Conservation (phyloP, 2,113 vertebrate genomes). For the Xyrauchen texanus region DNA sequence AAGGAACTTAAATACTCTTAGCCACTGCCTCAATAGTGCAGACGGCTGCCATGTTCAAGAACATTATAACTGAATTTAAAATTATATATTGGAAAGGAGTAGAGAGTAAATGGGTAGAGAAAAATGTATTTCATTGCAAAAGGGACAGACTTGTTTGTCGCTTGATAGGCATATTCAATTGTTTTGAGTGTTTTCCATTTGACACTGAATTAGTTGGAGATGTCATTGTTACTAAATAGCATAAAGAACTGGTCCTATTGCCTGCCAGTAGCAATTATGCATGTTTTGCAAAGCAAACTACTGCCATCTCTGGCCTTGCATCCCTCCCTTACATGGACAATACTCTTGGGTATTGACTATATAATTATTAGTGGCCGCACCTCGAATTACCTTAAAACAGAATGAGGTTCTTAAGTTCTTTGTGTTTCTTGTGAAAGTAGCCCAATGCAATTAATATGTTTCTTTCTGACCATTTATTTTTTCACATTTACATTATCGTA, state of each 20-base stretch:
- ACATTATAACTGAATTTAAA: slow-evolving; percentile 25
- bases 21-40: slow-evolving; percentile 38
- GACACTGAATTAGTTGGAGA: slow-evolving; percentile 32
- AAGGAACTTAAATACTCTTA: slow-evolving; percentile 30
- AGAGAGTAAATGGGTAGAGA: slow-evolving; percentile 23
- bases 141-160: slow-evolving; percentile 7
- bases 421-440: slow-evolving; percentile 18
- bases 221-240: slow-evolving; percentile 31
- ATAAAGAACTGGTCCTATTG: slow-evolving; percentile 31
- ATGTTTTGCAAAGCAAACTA: slow-evolving; percentile 37
- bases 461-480: slow-evolving; percentile 1
- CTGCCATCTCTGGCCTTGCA: slow-evolving; percentile 42
- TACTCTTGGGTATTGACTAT: slow-evolving; percentile 28
- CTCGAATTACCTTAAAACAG: slow-evolving; percentile 17
- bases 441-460: slow-evolving; percentile 19
- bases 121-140: slow-evolving; percentile 29
- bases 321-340: slow-evolving; percentile 40
- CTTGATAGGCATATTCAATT: slow-evolving; percentile 14
- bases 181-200: slow-evolving; percentile 25
- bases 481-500: slow-evolving; percentile 26
- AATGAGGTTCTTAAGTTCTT: slow-evolving; percentile 9
- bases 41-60: slow-evolving; percentile 18
- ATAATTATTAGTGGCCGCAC: not conserved
- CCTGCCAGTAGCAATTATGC: slow-evolving; percentile 25
- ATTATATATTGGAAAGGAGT: slow-evolving; percentile 26